Conservation (phyloP, 2,888 invertebrate species). For the Arctia plantaginis region DNA sequence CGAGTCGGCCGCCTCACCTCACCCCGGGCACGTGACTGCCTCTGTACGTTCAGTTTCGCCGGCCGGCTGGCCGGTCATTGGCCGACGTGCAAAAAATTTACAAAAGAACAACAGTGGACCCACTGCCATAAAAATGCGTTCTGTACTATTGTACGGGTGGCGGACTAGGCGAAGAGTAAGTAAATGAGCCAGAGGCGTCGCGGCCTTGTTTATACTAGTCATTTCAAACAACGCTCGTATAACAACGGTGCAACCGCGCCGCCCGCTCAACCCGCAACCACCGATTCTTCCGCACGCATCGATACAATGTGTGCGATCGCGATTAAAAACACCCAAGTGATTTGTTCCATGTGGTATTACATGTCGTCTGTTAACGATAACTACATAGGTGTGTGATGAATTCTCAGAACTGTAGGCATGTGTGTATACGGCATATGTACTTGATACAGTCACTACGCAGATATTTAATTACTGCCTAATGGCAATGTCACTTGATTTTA, state of each 20-base stretch:
- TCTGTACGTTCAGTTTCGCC: constrained; percentile 76
- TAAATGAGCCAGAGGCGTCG: constrained; percentile 62
- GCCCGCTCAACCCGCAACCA: constrained; percentile 54
- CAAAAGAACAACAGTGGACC: constrained; percentile 69
- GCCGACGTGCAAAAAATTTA: constrained; percentile 77
- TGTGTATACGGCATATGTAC: constrained; percentile 19
- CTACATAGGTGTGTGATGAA: constrained; percentile 47
- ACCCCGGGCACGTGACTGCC: constrained; percentile 86
- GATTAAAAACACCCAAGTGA: constrained; percentile 61
- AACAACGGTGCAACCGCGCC: constrained; percentile 66
- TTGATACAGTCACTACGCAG: constrained; percentile 26
- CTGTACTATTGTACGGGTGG: constrained; percentile 69
- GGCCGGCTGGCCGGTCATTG: constrained; percentile 83
- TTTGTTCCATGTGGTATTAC: constrained; percentile 65
- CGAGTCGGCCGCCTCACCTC: constrained; percentile 83
- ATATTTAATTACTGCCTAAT: constrained; percentile 21
- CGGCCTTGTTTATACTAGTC: constrained; percentile 66
- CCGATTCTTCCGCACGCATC: constrained; percentile 59
- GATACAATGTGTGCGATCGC: constrained; percentile 63
- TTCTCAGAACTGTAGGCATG: constrained; percentile 38
- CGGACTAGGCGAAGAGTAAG: constrained; percentile 63
- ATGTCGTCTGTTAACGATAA: constrained; percentile 59
- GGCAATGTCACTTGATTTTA: constrained; percentile 16
- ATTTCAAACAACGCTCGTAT: constrained; percentile 72
- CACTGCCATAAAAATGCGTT: constrained; percentile 75